Percentiles rank a stretch among this genome's conserved stretches.
phyloP scores from a whole-genome alignment of 2,797 vertebrate species.

The Nothura maculosa region DNA sequence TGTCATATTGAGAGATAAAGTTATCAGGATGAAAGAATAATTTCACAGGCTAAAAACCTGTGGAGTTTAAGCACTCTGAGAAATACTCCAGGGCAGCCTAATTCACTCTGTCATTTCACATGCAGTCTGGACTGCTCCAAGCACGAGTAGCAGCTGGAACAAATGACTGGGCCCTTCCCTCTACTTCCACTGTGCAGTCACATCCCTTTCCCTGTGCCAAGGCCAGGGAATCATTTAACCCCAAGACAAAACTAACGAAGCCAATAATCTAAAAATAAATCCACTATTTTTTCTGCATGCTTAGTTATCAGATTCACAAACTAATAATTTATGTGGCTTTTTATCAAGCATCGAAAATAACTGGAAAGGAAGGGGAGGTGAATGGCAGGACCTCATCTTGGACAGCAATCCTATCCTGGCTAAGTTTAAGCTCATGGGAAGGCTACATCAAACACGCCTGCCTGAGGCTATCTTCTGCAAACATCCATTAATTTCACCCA shows the following conservation, averaged over 20 bases:
- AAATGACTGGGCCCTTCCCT: not conserved
- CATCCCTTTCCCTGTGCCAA: not conserved
- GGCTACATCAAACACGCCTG: not conserved
- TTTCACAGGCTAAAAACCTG: not conserved
- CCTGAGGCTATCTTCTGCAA: not conserved
- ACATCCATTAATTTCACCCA: not conserved
- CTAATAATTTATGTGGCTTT: not conserved
- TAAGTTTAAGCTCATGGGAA: not conserved
- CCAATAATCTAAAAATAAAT: not conserved
- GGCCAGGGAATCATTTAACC: not conserved
- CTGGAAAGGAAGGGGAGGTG: not conserved
- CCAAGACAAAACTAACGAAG: not conserved
- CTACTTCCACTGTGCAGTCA: not conserved
- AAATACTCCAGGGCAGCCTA: not conserved
- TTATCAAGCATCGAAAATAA: not conserved
- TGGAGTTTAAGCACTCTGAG: not conserved
- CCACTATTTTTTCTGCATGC: not conserved
- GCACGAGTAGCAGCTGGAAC: not conserved
- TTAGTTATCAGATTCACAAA: not conserved
- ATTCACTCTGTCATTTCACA: not conserved
- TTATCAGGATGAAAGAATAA: not conserved
- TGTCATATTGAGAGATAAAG: not conserved
- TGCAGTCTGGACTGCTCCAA: not conserved
- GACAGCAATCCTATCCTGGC: not conserved
- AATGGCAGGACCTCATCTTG: not conserved